A percentile compares a stretch with the other conserved stretches of the same genome.
Evolutionary conservation across 2,888 invertebrate genomes (phyloP).

Genomic region (Tetranychus piercei): DNA sequence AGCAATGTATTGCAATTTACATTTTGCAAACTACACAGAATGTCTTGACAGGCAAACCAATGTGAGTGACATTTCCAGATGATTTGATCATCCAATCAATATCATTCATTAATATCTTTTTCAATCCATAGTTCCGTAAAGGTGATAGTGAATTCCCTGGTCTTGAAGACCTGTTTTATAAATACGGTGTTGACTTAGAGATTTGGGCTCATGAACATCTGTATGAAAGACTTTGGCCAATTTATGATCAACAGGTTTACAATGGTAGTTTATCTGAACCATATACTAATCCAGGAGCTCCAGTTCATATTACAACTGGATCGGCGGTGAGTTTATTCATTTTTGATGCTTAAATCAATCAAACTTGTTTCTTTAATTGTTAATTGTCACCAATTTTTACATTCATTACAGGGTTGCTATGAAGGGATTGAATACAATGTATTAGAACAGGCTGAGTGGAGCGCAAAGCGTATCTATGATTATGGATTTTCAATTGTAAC

Average conservation of each 20-base stretch:
- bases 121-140: slow-evolving; percentile 21
- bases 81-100: neutral
- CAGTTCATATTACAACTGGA: slow-evolving; percentile 75
- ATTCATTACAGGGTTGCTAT: slow-evolving; percentile 50
- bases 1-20: slow-evolving; percentile 66
- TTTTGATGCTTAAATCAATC: neutral
- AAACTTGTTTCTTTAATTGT: neutral
- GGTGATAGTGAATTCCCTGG: slow-evolving; percentile 27
- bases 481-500: slow-evolving; percentile 78
- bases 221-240: slow-evolving; percentile 85
- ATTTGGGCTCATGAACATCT: slow-evolving; percentile 97
- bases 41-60: neutral
- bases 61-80: neutral
- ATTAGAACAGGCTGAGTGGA: slow-evolving; percentile 48
- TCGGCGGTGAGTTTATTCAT: slow-evolving; percentile 22
- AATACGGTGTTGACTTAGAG: slow-evolving; percentile 75
- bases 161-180: slow-evolving; percentile 66
- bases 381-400: neutral
- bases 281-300: slow-evolving; percentile 52
- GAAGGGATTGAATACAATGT: slow-evolving; percentile 61
- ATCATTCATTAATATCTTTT: neutral
- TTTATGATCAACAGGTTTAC: slow-evolving; percentile 49
- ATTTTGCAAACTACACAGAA: neutral
- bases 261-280: slow-evolving; percentile 33
- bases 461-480: slow-evolving; percentile 63